These are phyloP conservation scores for Drosophila funebris DNA, from an alignment of 1,140 invertebrate genomes.

Conservation along the genomic window DNA sequence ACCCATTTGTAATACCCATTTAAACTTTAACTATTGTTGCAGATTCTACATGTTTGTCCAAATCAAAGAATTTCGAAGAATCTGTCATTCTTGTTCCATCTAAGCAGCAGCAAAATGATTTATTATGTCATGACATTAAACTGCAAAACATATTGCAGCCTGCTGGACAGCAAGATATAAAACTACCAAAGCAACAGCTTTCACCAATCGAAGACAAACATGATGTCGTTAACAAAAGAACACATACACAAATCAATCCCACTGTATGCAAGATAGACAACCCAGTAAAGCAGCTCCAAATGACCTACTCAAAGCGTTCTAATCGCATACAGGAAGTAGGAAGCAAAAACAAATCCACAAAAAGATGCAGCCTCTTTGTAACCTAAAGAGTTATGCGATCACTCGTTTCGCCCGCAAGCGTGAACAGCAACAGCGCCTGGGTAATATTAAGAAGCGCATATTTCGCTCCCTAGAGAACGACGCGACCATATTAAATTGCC, in stretches of 20 bases:
- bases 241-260: not conserved
- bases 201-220: no score
- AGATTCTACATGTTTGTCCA: no score
- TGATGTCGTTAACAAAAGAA: not conserved
- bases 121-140: no score
- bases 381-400: conserved; percentile 62
- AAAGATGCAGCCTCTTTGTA: conserved; percentile 20
- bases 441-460: conserved; percentile 55
- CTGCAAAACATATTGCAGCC: no score
- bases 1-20: no score
- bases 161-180: no score
- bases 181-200: no score
- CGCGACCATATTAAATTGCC: not conserved
- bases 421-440: conserved; percentile 32
- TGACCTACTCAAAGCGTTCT: not conserved
- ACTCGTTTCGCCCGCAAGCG: conserved; percentile 41
- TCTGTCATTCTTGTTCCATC: no score
- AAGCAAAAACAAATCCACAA: not conserved
- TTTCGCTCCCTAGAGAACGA: conserved; percentile 32
- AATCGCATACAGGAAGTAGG: not conserved
- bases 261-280: not conserved
- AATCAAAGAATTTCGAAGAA: no score
- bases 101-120: no score
- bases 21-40: no score
- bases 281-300: not conserved